A percentile compares a stretch with the other conserved stretches of the same genome.
Evolutionary conservation across 2,888 invertebrate genomes (phyloP).

Genomic region (Sarcophaga carnaria): DNA sequence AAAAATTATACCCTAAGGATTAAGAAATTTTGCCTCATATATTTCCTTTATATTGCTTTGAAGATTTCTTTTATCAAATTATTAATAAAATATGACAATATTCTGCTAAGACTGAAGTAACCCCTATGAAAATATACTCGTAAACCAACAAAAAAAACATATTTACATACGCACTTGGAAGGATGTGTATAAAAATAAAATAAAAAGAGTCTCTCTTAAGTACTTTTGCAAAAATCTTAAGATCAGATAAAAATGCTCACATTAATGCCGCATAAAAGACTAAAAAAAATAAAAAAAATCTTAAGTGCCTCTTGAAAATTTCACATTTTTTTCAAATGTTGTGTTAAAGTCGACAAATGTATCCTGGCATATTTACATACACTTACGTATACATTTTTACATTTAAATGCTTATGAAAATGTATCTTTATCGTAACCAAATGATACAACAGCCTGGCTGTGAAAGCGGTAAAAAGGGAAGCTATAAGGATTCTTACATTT

Average conservation of each 20-base stretch:
- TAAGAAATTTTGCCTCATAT: constrained; percentile 7
- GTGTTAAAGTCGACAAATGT: constrained; percentile 11
- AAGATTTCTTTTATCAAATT: constrained; percentile 50
- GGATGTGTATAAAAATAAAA: background rate
- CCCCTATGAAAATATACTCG: background rate
- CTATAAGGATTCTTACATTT: constrained; percentile 11
- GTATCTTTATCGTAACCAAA: constrained; percentile 31
- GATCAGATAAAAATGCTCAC: constrained; percentile 34
- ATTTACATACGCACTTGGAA: constrained; percentile 27
- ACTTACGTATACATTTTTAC: background rate
- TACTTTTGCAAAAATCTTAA: constrained; percentile 43
- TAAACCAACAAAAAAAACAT: constrained; percentile 36
- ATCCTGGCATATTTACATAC: constrained; percentile 8
- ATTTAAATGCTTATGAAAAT: constrained; percentile 13
- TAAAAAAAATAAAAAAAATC: constrained; percentile 6
- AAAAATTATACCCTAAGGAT: constrained; percentile 49
- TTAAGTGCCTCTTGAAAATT: constrained; percentile 45
- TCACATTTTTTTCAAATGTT: background rate
- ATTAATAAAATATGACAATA: constrained; percentile 56
- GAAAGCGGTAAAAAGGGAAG: constrained; percentile 33
- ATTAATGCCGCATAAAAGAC: constrained; percentile 32
- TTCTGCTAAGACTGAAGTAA: constrained; percentile 1
- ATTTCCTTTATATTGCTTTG: constrained; percentile 23
- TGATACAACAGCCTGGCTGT: constrained; percentile 34
- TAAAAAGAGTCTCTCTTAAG: constrained; percentile 29